Evolutionary conservation across 2,797 vertebrate species (phyloP).

Genomic region (Cynopterus sphinx): DNA sequence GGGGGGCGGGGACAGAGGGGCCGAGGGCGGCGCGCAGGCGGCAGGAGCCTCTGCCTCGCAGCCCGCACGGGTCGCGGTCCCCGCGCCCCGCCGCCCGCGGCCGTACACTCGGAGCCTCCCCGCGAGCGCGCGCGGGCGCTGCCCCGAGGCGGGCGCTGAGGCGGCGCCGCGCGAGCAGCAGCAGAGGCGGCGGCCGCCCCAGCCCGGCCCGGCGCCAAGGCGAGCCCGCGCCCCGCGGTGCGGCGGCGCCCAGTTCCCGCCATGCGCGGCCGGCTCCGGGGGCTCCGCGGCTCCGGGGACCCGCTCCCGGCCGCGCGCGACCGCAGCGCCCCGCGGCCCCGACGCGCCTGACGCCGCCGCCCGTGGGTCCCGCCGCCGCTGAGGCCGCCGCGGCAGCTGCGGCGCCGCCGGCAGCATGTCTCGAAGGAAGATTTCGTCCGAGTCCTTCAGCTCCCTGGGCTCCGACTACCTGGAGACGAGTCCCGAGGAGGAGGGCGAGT

Average conservation of each 20-base stretch:
- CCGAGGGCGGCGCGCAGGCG: conserved; percentile 59
- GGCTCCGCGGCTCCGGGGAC: conserved; percentile 46
- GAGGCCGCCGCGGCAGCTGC: background rate
- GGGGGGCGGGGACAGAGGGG: conserved; percentile 47
- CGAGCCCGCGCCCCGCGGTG: background rate
- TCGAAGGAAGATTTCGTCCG: conserved; percentile 97
- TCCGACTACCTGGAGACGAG: conserved; percentile 95
- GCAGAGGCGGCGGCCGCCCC: background rate
- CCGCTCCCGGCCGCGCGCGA: background rate
- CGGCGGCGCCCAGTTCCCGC: conserved; percentile 61
- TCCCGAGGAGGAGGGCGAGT: conserved; percentile 92
- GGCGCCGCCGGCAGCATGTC: conserved; percentile 85
- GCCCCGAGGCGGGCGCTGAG: conserved; percentile 37
- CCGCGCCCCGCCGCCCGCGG: background rate
- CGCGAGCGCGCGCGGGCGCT: background rate
- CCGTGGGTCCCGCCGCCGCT: background rate
- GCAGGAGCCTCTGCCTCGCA: conserved; percentile 50
- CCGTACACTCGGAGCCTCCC: background rate
- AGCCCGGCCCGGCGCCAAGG: background rate
- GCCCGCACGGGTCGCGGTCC: background rate
- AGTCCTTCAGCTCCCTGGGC: conserved; percentile 97
- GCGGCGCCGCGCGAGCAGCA: conserved; percentile 44
- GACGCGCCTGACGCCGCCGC: conserved; percentile 51
- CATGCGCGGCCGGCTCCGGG: conserved; percentile 64
- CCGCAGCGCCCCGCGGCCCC: conserved; percentile 8